A percentile compares a stretch with the other conserved stretches of the same genome.
phyloP scores from a whole-genome alignment of 2,888 invertebrate species.

The Lymantria dispar region DNA sequence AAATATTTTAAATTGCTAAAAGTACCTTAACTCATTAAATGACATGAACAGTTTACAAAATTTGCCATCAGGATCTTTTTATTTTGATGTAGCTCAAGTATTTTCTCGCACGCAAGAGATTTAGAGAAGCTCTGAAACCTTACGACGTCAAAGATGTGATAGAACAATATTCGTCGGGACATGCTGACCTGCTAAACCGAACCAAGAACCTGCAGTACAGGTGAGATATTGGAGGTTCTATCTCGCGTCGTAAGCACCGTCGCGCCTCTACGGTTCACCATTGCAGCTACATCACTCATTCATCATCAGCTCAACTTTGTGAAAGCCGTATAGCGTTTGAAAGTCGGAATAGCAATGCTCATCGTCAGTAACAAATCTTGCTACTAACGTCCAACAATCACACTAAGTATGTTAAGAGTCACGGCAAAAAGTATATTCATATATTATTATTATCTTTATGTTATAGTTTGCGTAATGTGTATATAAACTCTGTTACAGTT shows the following conservation, averaged over 20 bases:
- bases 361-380: slow-evolving; percentile 11
- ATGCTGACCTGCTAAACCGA: slow-evolving; percentile 93
- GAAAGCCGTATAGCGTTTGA: slow-evolving; percentile 19
- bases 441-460: not conserved
- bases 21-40: not conserved
- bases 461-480: not conserved
- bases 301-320: slow-evolving; percentile 39
- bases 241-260: slow-evolving; percentile 22
- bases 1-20: not conserved
- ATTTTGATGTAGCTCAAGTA: slow-evolving; percentile 89
- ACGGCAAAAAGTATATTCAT: slow-evolving; percentile 1
- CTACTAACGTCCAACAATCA: slow-evolving; percentile 16
- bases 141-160: slow-evolving; percentile 97
- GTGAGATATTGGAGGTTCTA: slow-evolving; percentile 70
- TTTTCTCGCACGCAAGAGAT: slow-evolving; percentile 94
- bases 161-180: slow-evolving; percentile 94
- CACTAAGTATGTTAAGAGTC: not conserved
- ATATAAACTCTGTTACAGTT: not conserved
- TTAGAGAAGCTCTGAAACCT: slow-evolving; percentile 95
- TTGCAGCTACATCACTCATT: slow-evolving; percentile 41
- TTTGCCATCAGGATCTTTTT: slow-evolving; percentile 63
- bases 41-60: slow-evolving; percentile 12
- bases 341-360: slow-evolving; percentile 5
- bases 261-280: slow-evolving; percentile 21
- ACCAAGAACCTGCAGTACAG: slow-evolving; percentile 94